These are phyloP conservation scores for Ceyx cyanopectus DNA, from an alignment of 2,113 vertebrate species.

Conservation along the genomic window DNA sequence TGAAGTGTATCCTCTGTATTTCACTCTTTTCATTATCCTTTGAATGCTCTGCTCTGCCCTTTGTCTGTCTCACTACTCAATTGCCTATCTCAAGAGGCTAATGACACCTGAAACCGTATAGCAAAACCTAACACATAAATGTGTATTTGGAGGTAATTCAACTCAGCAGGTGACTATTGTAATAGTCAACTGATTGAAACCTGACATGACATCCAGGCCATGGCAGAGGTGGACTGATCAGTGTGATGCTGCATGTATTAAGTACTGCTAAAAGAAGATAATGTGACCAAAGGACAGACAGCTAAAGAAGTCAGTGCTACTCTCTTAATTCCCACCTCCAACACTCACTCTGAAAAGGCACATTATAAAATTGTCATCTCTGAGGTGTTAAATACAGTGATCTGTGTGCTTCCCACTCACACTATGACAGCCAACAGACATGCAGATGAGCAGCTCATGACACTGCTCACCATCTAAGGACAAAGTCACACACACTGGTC, in stretches of 20 bases:
- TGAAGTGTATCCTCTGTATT: background rate
- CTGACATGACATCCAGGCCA: background rate
- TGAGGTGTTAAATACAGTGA: background rate
- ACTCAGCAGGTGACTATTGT: background rate
- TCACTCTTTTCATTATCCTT: background rate
- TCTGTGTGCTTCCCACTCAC: background rate
- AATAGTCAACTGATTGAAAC: background rate
- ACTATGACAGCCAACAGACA: background rate
- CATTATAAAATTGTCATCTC: background rate
- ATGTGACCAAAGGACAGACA: background rate
- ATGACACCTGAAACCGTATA: background rate
- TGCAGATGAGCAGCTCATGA: background rate
- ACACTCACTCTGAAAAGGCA: background rate
- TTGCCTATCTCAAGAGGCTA: background rate
- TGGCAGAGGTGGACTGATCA: background rate
- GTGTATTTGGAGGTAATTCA: background rate
- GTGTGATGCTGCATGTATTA: accelerated
- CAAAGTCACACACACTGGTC: background rate
- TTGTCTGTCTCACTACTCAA: background rate
- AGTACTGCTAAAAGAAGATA: background rate
- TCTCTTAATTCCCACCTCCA: background rate
- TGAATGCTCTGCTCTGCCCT: background rate
- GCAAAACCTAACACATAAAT: background rate
- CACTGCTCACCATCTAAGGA: background rate
- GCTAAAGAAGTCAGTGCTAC: background rate